Percentiles rank a stretch among this genome's conserved stretches.
Evolutionary conservation across 2,113 vertebrate species (phyloP).

Genomic region (Apaloderma vittatum): DNA sequence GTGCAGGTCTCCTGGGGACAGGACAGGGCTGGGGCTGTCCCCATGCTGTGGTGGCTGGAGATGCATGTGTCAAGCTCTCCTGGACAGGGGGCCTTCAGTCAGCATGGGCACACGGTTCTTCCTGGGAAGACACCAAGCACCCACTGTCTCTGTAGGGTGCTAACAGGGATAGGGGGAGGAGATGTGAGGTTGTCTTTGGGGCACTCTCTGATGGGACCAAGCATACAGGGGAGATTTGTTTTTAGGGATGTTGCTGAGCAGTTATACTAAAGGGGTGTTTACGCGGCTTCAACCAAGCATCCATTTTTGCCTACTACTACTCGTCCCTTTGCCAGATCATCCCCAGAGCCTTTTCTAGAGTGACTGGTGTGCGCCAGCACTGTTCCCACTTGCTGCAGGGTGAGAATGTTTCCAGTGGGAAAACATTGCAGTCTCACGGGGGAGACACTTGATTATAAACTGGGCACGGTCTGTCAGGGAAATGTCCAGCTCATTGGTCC

Average conservation of each 20-base stretch:
- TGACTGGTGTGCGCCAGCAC: not conserved
- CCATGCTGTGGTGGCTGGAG: fast-evolving
- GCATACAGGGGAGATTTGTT: not conserved
- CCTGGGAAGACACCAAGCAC: not conserved
- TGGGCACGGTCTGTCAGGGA: not conserved
- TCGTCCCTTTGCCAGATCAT: not conserved
- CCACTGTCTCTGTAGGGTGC: not conserved
- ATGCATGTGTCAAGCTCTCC: not conserved
- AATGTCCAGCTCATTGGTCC: fast-evolving
- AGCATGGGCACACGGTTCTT: not conserved
- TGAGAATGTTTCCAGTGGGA: not conserved
- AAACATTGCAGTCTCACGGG: not conserved
- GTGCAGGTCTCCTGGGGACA: not conserved
- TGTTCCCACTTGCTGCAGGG: not conserved
- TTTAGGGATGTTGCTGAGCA: not conserved
- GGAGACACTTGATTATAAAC: not conserved
- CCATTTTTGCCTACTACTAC: not conserved
- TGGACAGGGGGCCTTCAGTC: fast-evolving
- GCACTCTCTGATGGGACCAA: not conserved
- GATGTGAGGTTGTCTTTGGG: not conserved
- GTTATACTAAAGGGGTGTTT: not conserved
- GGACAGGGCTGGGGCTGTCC: not conserved
- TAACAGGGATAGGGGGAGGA: not conserved
- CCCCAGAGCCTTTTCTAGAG: not conserved
- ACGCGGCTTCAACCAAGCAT: not conserved